Percentiles rank a stretch among this genome's conserved stretches.
Evolutionary conservation across 2,113 vertebrate genomes (phyloP).

Genomic region (Callopanchax toddi): DNA sequence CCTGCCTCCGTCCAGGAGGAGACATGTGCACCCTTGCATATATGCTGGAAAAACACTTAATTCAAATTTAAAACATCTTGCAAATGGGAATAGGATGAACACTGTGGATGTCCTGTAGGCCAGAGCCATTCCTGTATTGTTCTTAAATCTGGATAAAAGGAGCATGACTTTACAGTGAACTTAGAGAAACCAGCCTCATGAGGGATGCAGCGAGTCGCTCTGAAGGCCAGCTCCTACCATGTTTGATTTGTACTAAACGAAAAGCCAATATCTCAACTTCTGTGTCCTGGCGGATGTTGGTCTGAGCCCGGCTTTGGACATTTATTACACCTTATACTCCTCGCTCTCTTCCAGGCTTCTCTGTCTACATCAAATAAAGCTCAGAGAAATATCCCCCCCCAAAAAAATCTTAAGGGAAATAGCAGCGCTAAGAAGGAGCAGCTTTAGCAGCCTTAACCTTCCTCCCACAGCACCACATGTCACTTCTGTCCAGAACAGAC

Average conservation of each 20-base stretch:
- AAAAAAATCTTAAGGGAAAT: constrained; percentile 39
- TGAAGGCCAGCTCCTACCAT: not conserved
- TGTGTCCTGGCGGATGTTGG: constrained; percentile 31
- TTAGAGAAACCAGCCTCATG: not conserved
- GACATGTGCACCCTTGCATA: no score
- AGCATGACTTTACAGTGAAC: not conserved
- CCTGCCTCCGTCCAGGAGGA: no score
- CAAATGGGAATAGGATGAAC: not conserved
- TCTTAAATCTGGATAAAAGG: not conserved
- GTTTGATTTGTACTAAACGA: constrained; percentile 2
- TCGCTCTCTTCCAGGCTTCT: constrained; percentile 8
- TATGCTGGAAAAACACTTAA: not conserved
- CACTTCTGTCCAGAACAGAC: constrained; percentile 35
- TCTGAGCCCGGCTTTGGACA: constrained; percentile 28
- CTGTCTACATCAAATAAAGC: constrained; percentile 43
- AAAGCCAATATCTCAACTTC: constrained; percentile 15
- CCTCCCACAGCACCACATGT: constrained; percentile 37
- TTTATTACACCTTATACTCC: constrained; percentile 29
- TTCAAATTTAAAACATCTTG: not conserved
- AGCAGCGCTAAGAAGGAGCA: constrained; percentile 23
- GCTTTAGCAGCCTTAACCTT: constrained; percentile 34
- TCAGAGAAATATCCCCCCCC: constrained; percentile 4
- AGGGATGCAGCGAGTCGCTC: not conserved
- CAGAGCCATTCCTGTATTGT: constrained; percentile 3
- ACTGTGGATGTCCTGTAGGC: not conserved